A percentile compares a stretch with the other conserved stretches of the same genome.
phyloP scores from a whole-genome alignment of 2,113 vertebrate genomes.

The Nothobranchius kuhntae region DNA sequence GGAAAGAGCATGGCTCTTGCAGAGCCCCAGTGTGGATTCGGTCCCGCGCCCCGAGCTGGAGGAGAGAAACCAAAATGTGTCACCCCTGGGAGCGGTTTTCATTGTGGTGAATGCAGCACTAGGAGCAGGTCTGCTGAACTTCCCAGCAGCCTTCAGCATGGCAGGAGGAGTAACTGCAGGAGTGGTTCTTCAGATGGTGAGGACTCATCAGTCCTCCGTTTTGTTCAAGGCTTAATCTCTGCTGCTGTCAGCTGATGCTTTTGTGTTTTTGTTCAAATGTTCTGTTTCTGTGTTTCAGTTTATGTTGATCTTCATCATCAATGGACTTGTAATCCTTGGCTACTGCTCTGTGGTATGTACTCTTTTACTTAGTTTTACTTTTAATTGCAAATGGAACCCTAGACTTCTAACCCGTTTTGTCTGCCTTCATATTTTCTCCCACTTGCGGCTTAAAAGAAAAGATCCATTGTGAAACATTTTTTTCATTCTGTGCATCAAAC shows the following conservation, averaged over 20 bases:
- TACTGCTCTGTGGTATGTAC: slow-evolving; percentile 91
- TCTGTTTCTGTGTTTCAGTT: slow-evolving; percentile 73
- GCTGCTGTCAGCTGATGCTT: neutral
- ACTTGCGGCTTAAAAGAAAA: neutral
- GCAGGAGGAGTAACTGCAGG: slow-evolving; percentile 89
- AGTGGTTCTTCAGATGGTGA: slow-evolving; percentile 90
- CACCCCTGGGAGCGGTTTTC: slow-evolving; percentile 85
- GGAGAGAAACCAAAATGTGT: slow-evolving; percentile 63
- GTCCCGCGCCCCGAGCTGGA: slow-evolving; percentile 51
- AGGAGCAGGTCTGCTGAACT: slow-evolving; percentile 95
- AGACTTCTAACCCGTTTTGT: neutral
- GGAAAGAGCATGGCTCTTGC: slow-evolving; percentile 88
- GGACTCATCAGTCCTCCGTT: neutral
- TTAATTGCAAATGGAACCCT: neutral
- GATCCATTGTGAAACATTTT: slow-evolving; percentile 6
- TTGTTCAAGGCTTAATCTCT: neutral
- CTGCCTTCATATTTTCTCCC: neutral
- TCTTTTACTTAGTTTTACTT: neutral
- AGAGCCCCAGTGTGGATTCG: slow-evolving; percentile 88
- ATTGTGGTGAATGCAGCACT: slow-evolving; percentile 97
- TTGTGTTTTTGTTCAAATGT: neutral
- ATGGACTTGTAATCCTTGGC: slow-evolving; percentile 91
- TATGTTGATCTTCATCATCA: slow-evolving; percentile 95
- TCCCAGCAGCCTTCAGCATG: slow-evolving; percentile 93
- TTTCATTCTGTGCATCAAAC: neutral